These are phyloP conservation scores for Pteromalus puparum DNA, from an alignment of 1,140 invertebrate species.

Conservation along the genomic window DNA sequence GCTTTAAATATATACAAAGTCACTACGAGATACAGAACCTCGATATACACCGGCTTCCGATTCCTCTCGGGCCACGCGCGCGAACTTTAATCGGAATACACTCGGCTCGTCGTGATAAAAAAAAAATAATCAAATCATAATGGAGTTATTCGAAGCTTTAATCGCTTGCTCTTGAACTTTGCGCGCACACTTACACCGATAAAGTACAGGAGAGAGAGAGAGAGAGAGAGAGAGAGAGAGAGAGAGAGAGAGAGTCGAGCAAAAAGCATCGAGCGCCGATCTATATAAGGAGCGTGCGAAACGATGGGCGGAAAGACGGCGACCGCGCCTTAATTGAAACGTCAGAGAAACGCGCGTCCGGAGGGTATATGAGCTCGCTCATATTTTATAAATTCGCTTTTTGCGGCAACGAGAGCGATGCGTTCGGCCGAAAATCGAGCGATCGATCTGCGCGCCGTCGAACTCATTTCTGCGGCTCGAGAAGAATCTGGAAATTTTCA, in stretches of 20 bases:
- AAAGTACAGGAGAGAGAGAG: background rate
- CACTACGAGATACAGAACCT: background rate
- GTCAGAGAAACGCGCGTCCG: background rate
- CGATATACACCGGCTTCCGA: background rate
- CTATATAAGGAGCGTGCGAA: slow-evolving; percentile 9
- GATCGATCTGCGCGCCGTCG: too few species aligned
- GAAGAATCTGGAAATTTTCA: too few species aligned
- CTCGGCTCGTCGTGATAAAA: too few species aligned
- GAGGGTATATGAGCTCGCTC: background rate
- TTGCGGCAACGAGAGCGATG: background rate
- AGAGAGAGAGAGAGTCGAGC: background rate
- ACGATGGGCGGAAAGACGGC: background rate
- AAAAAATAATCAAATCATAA: slow-evolving; percentile 43
- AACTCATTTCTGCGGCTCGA: too few species aligned
- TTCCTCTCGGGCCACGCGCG: background rate
- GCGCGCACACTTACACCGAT: background rate
- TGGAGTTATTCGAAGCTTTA: slow-evolving; percentile 27
- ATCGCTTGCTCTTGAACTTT: background rate
- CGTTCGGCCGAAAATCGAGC: too few species aligned
- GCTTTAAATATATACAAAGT: background rate
- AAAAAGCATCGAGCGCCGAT: slow-evolving; percentile 16
- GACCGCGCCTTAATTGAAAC: slow-evolving; percentile 17
- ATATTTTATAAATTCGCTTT: slow-evolving; percentile 1
- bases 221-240: too few species aligned
- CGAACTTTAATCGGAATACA: slow-evolving; percentile 11